phyloP scores from a whole-genome alignment of 1,140 invertebrate species.

The Vanessa atalanta region DNA sequence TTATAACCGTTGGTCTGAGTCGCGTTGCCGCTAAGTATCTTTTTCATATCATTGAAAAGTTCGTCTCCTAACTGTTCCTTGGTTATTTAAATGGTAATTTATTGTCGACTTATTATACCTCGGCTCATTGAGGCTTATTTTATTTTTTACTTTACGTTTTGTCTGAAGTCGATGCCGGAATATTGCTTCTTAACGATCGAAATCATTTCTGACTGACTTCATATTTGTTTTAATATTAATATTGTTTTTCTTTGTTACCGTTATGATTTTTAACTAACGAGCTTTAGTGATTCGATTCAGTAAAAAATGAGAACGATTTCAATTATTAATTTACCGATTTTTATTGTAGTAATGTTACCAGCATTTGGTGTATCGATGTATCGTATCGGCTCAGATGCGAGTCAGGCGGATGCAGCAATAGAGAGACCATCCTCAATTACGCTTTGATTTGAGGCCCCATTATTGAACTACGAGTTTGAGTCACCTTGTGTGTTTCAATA shows the following conservation, averaged over 20 bases:
- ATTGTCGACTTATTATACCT: slow-evolving; percentile 30
- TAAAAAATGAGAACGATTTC: too few species aligned
- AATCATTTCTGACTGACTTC: not conserved
- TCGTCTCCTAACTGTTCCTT: slow-evolving; percentile 47
- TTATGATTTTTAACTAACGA: not conserved
- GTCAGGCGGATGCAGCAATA: slow-evolving; percentile 58
- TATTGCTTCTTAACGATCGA: slow-evolving; percentile 4
- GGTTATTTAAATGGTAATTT: slow-evolving; percentile 40
- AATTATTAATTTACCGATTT: too few species aligned
- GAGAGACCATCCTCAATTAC: slow-evolving; percentile 62
- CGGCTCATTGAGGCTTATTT: slow-evolving; percentile 21
- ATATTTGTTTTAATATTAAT: slow-evolving; percentile 2
- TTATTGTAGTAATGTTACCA: not conserved
- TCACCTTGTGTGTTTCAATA: slow-evolving; percentile 44
- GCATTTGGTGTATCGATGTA: slow-evolving; percentile 25
- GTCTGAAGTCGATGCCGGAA: not conserved
- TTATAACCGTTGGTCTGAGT: slow-evolving; percentile 45
- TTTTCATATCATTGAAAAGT: slow-evolving; percentile 45
- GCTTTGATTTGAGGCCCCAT: slow-evolving; percentile 66
- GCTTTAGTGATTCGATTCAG: not conserved
- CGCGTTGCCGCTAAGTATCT: slow-evolving; percentile 51
- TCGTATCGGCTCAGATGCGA: slow-evolving; percentile 43
- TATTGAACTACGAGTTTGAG: slow-evolving; percentile 39
- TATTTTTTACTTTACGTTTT: slow-evolving; percentile 19
- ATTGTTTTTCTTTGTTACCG: not conserved